Evolutionary conservation across 1,140 invertebrate genomes (phyloP).

Genomic region (Tetraneura akinire): DNA sequence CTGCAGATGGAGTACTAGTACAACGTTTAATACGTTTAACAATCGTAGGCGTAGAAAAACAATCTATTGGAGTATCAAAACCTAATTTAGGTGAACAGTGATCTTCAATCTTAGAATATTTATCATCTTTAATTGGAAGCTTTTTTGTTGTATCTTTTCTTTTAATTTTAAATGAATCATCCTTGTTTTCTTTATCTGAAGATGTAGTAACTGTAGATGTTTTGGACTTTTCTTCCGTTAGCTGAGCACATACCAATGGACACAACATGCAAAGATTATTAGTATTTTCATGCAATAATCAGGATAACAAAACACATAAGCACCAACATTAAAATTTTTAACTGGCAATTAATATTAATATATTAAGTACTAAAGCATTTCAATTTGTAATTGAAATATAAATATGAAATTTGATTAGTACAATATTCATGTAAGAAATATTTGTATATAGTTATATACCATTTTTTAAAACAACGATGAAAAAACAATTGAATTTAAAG

Average conservation of each 20-base stretch:
- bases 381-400: neutral
- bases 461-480: too few relatives aligned
- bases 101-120: constrained; percentile 29
- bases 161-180: constrained; percentile 48
- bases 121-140: constrained; percentile 27
- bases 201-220: constrained; percentile 6
- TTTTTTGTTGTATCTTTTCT: neutral
- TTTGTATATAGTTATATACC: too few relatives aligned
- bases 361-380: neutral
- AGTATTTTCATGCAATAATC: constrained; percentile 33
- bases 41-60: constrained; percentile 47
- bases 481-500: too few relatives aligned
- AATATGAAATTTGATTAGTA: too few relatives aligned
- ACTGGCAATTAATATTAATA: neutral
- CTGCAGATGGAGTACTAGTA: constrained; percentile 44
- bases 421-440: too few relatives aligned
- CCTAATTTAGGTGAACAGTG: constrained; percentile 37
- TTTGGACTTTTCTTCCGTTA: constrained; percentile 40
- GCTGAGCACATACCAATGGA: constrained; percentile 41
- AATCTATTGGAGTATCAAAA: constrained; percentile 35
- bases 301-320: neutral
- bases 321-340: neutral
- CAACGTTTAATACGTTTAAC: constrained; percentile 44
- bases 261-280: constrained; percentile 47
- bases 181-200: constrained; percentile 45